A percentile compares a stretch with the other conserved stretches of the same genome.
Conservation (phyloP, 2,888 invertebrate species). For the Pecten maximus region DNA sequence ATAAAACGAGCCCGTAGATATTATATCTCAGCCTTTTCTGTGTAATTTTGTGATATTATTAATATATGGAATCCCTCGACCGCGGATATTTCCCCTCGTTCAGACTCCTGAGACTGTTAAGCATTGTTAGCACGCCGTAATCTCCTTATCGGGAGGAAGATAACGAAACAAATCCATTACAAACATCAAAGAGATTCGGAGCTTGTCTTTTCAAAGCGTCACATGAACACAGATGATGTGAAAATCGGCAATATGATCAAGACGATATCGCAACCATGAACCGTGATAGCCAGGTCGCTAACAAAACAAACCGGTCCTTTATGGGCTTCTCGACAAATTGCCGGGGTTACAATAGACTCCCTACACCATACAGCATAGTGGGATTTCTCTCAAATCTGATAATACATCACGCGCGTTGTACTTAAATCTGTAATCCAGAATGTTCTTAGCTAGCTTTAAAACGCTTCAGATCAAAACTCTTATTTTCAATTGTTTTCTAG, state of each 20-base stretch:
- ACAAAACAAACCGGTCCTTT: slow-evolving; percentile 17
- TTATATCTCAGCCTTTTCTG: neutral
- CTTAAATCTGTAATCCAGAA: no score
- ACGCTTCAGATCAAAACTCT: no score
- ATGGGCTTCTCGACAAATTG: neutral
- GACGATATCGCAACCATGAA: neutral
- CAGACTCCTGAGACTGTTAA: neutral
- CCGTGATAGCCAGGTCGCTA: neutral
- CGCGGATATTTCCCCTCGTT: neutral
- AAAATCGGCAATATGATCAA: slow-evolving; percentile 1
- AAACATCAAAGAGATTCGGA: slow-evolving; percentile 17
- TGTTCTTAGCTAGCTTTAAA: no score
- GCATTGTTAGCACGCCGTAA: neutral
- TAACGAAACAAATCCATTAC: slow-evolving; percentile 18
- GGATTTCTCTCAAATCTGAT: no score
- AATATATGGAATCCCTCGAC: neutral
- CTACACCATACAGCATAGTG: neutral
- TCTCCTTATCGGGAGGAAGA: neutral
- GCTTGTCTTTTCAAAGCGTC: neutral
- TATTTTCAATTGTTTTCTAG: no score
- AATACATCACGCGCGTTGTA: no score
- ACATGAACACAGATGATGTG: neutral
- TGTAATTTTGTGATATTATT: neutral
- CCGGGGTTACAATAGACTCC: neutral
- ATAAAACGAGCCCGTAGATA: neutral